Evolutionary conservation across 2,888 invertebrate species (phyloP).

Genomic region (Caenorhabditis parvicauda): DNA sequence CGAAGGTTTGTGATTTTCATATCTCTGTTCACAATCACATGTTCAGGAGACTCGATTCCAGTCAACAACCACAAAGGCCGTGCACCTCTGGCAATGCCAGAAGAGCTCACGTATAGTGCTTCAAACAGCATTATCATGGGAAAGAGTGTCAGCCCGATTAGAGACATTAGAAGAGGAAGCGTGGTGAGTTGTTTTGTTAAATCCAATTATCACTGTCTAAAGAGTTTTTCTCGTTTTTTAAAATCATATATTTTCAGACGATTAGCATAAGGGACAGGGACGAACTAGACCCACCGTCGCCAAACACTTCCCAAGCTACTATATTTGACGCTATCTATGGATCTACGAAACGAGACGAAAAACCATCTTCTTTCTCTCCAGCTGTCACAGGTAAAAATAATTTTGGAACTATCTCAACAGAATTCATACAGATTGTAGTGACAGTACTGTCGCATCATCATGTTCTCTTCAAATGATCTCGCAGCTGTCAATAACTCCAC

Average conservation of each 20-base stretch:
- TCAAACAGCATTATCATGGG: slow-evolving; percentile 16
- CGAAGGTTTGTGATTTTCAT: slow-evolving; percentile 20
- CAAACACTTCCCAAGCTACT: slow-evolving; percentile 31
- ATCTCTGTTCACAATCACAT: neutral
- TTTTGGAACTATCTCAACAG: neutral
- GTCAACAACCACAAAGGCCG: slow-evolving; percentile 33
- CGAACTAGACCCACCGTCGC: slow-evolving; percentile 44
- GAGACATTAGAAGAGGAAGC: too few species aligned
- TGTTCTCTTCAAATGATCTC: slow-evolving; percentile 42
- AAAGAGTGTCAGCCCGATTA: too few species aligned
- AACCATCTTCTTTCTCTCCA: neutral
- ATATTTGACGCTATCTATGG: slow-evolving; percentile 25
- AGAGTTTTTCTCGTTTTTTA: too few species aligned
- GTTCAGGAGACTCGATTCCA: slow-evolving; percentile 13
- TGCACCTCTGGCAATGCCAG: slow-evolving; percentile 51
- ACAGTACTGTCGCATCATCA: slow-evolving; percentile 32
- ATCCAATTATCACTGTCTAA: too few species aligned
- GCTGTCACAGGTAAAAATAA: neutral
- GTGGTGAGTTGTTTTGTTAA: too few species aligned
- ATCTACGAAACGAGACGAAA: neutral
- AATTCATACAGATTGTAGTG: slow-evolving; percentile 16
- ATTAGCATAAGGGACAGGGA: too few species aligned
- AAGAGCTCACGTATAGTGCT: slow-evolving; percentile 41
- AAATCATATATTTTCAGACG: too few species aligned
- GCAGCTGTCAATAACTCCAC: slow-evolving; percentile 31